Conservation (phyloP, 2,113 vertebrate species). For the Platichthys stellatus region DNA sequence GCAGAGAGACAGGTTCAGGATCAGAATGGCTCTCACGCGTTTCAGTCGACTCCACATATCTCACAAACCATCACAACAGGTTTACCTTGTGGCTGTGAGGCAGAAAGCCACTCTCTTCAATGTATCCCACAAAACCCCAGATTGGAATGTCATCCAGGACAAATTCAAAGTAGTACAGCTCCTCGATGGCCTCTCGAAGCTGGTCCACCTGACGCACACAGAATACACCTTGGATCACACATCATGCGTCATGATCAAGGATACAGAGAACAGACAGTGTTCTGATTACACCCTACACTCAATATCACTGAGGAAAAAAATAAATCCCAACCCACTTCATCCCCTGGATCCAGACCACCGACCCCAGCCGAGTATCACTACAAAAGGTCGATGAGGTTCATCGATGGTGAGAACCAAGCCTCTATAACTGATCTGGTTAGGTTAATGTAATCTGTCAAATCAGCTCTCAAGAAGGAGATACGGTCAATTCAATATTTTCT, state of each 20-base stretch:
- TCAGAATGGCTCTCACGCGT: background rate
- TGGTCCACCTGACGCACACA: slow-evolving; percentile 83
- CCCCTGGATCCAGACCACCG: too few relatives aligned
- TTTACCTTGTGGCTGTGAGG: slow-evolving; percentile 90
- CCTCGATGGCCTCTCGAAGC: slow-evolving; percentile 90
- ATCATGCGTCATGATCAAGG: background rate
- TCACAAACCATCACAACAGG: background rate
- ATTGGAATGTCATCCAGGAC: slow-evolving; percentile 92
- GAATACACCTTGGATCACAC: background rate
- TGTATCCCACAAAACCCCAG: slow-evolving; percentile 93
- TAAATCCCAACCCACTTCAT: too few relatives aligned
- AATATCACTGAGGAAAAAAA: too few relatives aligned
- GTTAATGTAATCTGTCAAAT: too few relatives aligned
- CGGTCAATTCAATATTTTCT: too few relatives aligned
- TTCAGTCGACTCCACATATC: background rate
- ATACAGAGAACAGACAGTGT: background rate
- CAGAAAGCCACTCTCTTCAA: slow-evolving; percentile 92
- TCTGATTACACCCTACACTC: background rate
- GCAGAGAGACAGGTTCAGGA: background rate
- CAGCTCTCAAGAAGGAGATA: too few relatives aligned
- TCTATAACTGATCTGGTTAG: too few relatives aligned
- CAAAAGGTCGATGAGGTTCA: too few relatives aligned
- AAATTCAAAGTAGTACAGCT: slow-evolving; percentile 95
- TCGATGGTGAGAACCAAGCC: too few relatives aligned
- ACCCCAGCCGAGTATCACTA: too few relatives aligned